Evolutionary conservation across 30 jellyfish, hydroid and myxozoan genomes (phyloP), one percentile per base, ranked within the genome.

Genomic region (Hydra vulgaris): DNA sequence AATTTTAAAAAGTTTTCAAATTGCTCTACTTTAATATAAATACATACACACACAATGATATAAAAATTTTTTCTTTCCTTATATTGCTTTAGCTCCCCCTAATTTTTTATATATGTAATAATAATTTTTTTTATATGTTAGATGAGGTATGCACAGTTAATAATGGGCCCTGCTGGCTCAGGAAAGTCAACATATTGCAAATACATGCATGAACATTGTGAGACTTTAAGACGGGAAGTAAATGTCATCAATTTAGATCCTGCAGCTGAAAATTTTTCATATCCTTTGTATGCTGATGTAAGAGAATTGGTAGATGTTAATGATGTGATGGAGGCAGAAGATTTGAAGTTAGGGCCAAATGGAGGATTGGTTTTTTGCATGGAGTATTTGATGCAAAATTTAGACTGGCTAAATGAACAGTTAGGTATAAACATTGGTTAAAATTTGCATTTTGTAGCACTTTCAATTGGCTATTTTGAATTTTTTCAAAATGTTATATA

Each of bases 121-220:
- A n/a, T n/a, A n/a, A n/a, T n/a, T n/a, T n/a, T n/a, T n/a, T n/a
- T n/a, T n/a, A n/a, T n/a, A n/a, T n/a, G n/a, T n/a, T n/a, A 70
- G 3, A 80, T 80, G 87, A 83, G 98, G 56, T 92, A 83, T 79
- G 97, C 95, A 25, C 99, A 94, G 81, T 84, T 94, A 5, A 96
- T 94, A 8, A 94, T 94, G 96, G 99, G 99, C 0, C 99, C 99
- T 18, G 99, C 99, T 8, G 99, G 99, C 5, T 89, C 98, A 54
- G 99, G 99, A n/a, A 94, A 94, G 97, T 88, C 97, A 52, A 94
- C 99, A 0, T 94, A 84, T 75, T 88, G 97, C 92, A 89, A 80
- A 67, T 71, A 86, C 15, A 69, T 94, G 23, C 88, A 73, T 40
- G 95, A 88, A 75, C 97, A 94, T 81, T 82, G 96, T 69, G 86